Evolutionary conservation across 2,113 vertebrate genomes (phyloP).

Genomic region (Columbina picui): DNA sequence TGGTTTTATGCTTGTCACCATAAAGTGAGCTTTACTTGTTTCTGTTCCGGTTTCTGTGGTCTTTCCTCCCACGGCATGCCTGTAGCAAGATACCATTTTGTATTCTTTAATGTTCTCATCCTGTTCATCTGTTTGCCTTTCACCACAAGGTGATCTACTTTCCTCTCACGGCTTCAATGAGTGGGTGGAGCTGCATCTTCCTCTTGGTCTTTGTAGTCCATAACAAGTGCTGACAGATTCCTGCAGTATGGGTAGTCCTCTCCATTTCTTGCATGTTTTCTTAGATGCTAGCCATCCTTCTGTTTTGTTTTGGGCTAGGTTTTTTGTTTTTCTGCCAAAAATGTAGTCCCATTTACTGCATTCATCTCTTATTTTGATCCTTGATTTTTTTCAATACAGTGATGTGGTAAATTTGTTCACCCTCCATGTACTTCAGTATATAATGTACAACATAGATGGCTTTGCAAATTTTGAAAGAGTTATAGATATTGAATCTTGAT

Average conservation of each 20-base stretch:
- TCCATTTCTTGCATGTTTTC: not conserved
- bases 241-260: not conserved
- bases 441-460: not conserved
- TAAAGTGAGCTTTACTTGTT: not conserved
- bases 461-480: not conserved
- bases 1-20: not conserved
- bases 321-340: not conserved
- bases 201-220: not conserved
- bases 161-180: not conserved
- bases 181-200: rapidly evolving
- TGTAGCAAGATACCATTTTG: not conserved
- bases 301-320: not conserved
- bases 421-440: not conserved
- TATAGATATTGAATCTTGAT: not conserved
- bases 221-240: not conserved
- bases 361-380: not conserved
- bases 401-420: not conserved
- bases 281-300: not conserved
- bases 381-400: not conserved
- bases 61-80: not conserved
- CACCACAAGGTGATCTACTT: not conserved
- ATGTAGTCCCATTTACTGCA: not conserved
- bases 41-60: not conserved
- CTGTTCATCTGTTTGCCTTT: not conserved
- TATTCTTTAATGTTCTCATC: not conserved